These are phyloP conservation scores for Osmerus mordax DNA, from an alignment of 2,113 vertebrate species.

Conservation along the genomic window DNA sequence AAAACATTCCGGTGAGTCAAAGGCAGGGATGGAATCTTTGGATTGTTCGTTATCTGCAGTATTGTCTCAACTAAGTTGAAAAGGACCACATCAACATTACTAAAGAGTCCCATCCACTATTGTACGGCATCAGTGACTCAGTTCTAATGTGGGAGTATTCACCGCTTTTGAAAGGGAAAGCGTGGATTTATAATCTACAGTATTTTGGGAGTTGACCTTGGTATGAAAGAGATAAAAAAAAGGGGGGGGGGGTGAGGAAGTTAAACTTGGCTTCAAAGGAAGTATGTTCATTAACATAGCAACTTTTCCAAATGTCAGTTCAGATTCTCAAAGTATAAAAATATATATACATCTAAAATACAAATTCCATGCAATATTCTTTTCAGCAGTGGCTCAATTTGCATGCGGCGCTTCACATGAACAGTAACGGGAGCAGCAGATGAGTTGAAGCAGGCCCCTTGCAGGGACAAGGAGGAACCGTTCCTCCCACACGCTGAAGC, in stretches of 20 bases:
- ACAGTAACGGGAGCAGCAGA: not conserved
- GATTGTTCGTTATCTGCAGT: slow-evolving; percentile 52
- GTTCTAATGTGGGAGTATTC: slow-evolving; percentile 28
- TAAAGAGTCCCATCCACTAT: slow-evolving; percentile 32
- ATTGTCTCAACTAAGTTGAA: slow-evolving; percentile 59
- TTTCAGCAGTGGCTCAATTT: no score
- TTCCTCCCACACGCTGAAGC: no score
- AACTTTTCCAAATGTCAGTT: no score
- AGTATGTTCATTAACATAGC: no score
- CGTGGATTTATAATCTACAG: not conserved
- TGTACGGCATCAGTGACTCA: not conserved
- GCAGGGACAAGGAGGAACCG: not conserved
- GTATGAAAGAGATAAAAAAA: no score
- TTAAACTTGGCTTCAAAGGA: no score
- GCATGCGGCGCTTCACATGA: not conserved
- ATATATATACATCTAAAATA: no score
- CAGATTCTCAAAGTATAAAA: no score
- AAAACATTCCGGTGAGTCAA: slow-evolving; percentile 55
- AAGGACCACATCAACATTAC: slow-evolving; percentile 42
- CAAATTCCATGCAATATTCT: no score
- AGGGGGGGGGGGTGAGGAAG: no score
- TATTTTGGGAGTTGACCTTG: slow-evolving; percentile 1
- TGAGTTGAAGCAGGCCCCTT: no score
- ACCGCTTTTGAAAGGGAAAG: not conserved
- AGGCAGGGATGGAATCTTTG: slow-evolving; percentile 49